Evolutionary conservation across 64 coral and sea anemone species (phyloP), one percentile per base, ranked within the genome.

Genomic region (Anthopleura sola): DNA sequence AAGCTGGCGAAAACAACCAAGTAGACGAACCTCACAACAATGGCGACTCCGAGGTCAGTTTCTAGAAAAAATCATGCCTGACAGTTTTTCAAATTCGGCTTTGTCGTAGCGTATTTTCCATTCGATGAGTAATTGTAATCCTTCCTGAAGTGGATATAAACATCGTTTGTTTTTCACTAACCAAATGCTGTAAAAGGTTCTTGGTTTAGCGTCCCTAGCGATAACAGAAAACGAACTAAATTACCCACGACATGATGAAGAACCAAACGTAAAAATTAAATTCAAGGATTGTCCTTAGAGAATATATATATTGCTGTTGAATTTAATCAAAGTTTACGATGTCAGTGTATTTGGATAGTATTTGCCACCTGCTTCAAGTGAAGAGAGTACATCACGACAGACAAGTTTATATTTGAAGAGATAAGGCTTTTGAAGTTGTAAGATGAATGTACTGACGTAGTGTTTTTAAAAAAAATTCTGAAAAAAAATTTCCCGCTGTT

Each of bases 41-140:
- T 16, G 0, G 38, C 76, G 16, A 83, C 48, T 83, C 82, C 9
- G 82, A 83, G 82, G 82, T 83, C 82, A 83, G 82, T 83, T 83
- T 71, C 12, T 71, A 11, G 29, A 34, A 71, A 31, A 32, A 71
- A 14, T 34, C n/a, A 71, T 32, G 14, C 17, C 29, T 71, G 14
- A 12, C 0, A 0, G 11, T 33, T 71, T 33, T 71, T 71, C 1
- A 21, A 32, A 12, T 34, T 71, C 10, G 66, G 3, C 24, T 71
- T 71, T 71, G n/a, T 2, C 8, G n/a, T n/a, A 62, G 58, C 13
- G 31, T 71, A 71, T 33, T 32, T 17, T 71, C 15, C 31, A 2
- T 15, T 34, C 14, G 24, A 13, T 32, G 31, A 34, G 29, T 71
- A 13, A 32, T 71, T 32, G 14, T 34, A 62, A 24, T 62, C 6